Evolutionary conservation across 2,888 invertebrate genomes (phyloP), one percentile per base, ranked within the genome.

Genomic region (Latrodectus hesperus): DNA sequence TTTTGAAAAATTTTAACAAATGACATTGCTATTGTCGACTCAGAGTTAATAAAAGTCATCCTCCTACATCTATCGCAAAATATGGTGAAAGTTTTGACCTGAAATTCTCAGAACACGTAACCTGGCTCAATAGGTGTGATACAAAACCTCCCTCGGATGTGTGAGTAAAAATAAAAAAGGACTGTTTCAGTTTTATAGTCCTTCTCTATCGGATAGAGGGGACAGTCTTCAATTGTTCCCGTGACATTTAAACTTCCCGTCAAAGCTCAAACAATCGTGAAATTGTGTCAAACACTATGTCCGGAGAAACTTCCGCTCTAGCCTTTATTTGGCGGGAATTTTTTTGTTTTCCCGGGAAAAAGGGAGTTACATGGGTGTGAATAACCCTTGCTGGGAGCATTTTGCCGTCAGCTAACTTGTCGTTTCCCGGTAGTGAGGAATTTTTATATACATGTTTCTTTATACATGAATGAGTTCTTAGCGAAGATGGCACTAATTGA

Each of bases 181-280:
- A 75, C 38, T 22, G 77, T 51, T 83, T 60, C 55, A 83, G 65
- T 78, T 77, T 77, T 84, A 84, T 65, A 72, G 72, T 38, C 38
- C 52, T 52, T 70, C 51, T 8, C 74, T 16, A 68, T 75, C 52
- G 52, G 75, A 70, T 16, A 60, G 60, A 60, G 38, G 22, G 22
- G 64, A 83, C 80, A 60, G 64, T 26, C 52, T 79, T 60, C 82
- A 79, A 83, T 88, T 83, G 88, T 88, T 83, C 79, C 75, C 88
- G 14, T 79, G 87, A 79, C 78, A 83, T 83, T 88, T 75, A 75
- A 75, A 83, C 79, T 88, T 88, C 83, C 82, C 88, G 83, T 86
- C 86, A 86, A 83, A 83, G 88, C 75, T 78, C 83, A 83, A 88
- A 83, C 75, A 83, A 83, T 73, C 81, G 86, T 86, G 86, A 80